Percentiles rank a stretch among this genome's conserved stretches.
These are phyloP conservation scores for Bombyx huttoni DNA, from an alignment of 2,888 invertebrate species.

Conservation along the genomic window DNA sequence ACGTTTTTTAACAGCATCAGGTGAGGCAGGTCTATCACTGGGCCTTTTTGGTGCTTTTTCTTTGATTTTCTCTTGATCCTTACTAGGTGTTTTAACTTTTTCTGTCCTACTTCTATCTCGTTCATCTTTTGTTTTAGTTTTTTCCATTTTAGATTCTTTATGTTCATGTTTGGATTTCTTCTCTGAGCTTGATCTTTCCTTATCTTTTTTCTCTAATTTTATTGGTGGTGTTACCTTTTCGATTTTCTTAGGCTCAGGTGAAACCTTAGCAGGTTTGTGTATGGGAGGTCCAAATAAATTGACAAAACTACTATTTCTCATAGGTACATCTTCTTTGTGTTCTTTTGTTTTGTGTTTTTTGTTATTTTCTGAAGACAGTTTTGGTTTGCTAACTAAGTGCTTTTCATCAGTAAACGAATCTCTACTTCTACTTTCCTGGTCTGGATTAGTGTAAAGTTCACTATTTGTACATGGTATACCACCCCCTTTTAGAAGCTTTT, in stretches of 20 bases:
- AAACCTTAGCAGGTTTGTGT: slow-evolving; percentile 80
- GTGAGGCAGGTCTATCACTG: slow-evolving; percentile 50
- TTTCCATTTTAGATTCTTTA: slow-evolving; percentile 57
- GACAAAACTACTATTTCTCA: slow-evolving; percentile 78
- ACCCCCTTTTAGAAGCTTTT: slow-evolving; percentile 90
- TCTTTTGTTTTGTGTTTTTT: slow-evolving; percentile 76
- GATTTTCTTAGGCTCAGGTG: slow-evolving; percentile 76
- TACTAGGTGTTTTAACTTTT: slow-evolving; percentile 66
- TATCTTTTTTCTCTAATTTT: slow-evolving; percentile 72
- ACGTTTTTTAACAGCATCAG: slow-evolving; percentile 49
- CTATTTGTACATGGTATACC: slow-evolving; percentile 71
- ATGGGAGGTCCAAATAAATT: slow-evolving; percentile 88
- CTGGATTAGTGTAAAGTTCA: slow-evolving; percentile 59
- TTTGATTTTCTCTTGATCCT: slow-evolving; percentile 70
- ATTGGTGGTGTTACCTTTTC: slow-evolving; percentile 34
- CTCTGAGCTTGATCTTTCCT: slow-evolving; percentile 57
- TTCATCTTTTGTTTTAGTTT: slow-evolving; percentile 60
- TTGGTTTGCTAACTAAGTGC: slow-evolving; percentile 80
- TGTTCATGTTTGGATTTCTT: slow-evolving; percentile 65
- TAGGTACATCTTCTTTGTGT: slow-evolving; percentile 67
- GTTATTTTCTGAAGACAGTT: slow-evolving; percentile 70
- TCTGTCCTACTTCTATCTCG: slow-evolving; percentile 60
- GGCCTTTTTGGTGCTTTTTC: slow-evolving; percentile 68
- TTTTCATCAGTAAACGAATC: slow-evolving; percentile 73
- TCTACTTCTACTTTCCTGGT: slow-evolving; percentile 69